Conservation (phyloP, 2,888 invertebrate genomes). For the Drosophila mimica region DNA sequence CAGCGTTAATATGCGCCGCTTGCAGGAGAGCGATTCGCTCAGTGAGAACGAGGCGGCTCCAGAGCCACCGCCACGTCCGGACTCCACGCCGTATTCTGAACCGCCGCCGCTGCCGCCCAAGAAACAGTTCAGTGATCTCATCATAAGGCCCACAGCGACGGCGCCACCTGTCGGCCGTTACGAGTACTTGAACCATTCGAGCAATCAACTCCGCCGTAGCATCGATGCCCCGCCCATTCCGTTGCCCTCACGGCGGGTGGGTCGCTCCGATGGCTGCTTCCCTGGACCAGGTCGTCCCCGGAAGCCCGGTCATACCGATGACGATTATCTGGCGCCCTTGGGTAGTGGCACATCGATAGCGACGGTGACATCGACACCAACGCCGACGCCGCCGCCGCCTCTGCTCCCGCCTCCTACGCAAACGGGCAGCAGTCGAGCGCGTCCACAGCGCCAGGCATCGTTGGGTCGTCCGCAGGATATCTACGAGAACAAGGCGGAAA, state of each 20-base stretch:
- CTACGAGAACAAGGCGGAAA: constrained; percentile 84
- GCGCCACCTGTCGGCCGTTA: constrained; percentile 74
- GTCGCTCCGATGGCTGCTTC: constrained; percentile 86
- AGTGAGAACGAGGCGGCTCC: constrained; percentile 85
- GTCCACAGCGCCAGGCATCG: constrained; percentile 78
- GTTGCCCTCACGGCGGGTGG: constrained; percentile 86
- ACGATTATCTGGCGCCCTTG: constrained; percentile 90
- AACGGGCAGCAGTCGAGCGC: constrained; percentile 66
- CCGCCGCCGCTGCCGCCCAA: constrained; percentile 91
- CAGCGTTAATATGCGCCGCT: constrained; percentile 85
- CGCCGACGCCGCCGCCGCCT: constrained; percentile 83
- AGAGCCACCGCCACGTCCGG: constrained; percentile 85
- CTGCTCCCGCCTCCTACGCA: constrained; percentile 86
- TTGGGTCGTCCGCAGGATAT: constrained; percentile 77
- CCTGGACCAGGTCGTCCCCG: constrained; percentile 86
- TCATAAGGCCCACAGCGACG: constrained; percentile 85
- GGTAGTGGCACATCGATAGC: constrained; percentile 32
- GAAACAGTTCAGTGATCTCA: constrained; percentile 87
- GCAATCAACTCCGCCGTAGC: constrained; percentile 47
- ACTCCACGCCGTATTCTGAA: constrained; percentile 86
- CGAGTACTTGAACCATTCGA: constrained; percentile 79
- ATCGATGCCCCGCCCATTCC: constrained; percentile 87
- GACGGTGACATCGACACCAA: constrained; percentile 83
- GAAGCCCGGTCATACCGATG: constrained; percentile 87
- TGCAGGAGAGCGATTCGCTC: constrained; percentile 85